Conservation (phyloP, 2,888 invertebrate species). For the Mimachlamys varia region DNA sequence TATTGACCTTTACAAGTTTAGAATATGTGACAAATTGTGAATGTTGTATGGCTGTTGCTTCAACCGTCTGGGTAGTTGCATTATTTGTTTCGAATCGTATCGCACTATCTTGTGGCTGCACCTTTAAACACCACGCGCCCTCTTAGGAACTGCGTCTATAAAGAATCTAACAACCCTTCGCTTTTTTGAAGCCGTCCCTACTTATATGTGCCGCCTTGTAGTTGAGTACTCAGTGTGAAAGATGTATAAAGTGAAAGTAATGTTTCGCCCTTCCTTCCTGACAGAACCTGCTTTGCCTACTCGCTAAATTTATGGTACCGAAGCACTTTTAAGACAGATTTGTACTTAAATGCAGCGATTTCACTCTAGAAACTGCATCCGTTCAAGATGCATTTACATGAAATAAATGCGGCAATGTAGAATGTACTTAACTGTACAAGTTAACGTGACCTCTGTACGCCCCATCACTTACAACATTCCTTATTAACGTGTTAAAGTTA, state of each 20-base stretch:
- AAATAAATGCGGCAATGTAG: not conserved
- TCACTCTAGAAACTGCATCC: not conserved
- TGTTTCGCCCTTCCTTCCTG: not conserved
- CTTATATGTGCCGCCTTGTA: not conserved
- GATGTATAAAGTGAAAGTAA: not conserved
- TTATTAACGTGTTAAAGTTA: not conserved
- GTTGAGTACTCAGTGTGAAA: not conserved
- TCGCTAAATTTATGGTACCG: not conserved
- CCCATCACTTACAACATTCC: not conserved
- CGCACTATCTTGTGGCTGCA: too few species aligned
- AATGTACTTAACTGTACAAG: not conserved
- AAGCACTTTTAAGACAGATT: not conserved
- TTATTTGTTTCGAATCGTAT: too few species aligned
- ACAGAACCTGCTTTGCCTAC: not conserved
- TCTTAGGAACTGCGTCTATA: too few species aligned
- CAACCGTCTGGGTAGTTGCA: too few species aligned
- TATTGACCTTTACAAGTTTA: too few species aligned
- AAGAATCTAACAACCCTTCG: too few species aligned
- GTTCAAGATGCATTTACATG: constrained; percentile 3
- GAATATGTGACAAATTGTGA: too few species aligned
- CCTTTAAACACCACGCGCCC: too few species aligned
- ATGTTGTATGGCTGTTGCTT: too few species aligned
- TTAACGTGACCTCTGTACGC: not conserved
- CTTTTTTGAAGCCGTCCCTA: not conserved
- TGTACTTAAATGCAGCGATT: not conserved